A percentile compares a stretch with the other conserved stretches of the same genome.
Conservation (phyloP, 2,113 vertebrate species). For the Oceanites oceanicus region DNA sequence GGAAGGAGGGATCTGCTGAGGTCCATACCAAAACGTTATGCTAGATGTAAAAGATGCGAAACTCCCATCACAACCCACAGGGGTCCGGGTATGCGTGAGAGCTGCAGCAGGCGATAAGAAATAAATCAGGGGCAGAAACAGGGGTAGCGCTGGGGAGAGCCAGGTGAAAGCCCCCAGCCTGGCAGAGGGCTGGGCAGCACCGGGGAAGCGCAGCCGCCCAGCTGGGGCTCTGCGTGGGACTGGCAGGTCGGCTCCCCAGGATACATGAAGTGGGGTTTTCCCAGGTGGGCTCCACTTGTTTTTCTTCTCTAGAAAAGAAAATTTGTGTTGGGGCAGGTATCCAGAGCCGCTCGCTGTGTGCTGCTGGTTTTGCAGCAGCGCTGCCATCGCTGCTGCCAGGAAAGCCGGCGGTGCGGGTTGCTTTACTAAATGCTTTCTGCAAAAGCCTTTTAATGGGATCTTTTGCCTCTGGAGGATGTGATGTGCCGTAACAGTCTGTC, state of each 20-base stretch:
- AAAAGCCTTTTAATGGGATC: background rate
- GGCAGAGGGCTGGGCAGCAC: background rate
- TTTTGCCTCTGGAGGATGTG: constrained; percentile 23
- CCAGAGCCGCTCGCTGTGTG: fast-evolving
- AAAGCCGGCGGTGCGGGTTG: fast-evolving
- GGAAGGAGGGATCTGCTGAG: background rate
- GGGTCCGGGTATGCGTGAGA: background rate
- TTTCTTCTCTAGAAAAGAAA: background rate
- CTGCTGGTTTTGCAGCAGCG: background rate
- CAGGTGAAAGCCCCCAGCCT: background rate
- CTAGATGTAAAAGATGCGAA: background rate
- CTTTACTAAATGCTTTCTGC: background rate
- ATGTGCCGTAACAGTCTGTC: background rate
- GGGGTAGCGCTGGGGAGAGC: background rate
- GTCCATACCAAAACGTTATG: no score
- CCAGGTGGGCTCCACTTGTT: fast-evolving
- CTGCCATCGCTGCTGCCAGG: background rate
- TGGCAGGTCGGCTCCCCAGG: background rate
- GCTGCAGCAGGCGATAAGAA: background rate
- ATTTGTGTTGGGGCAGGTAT: fast-evolving
- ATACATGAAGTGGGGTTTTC: background rate
- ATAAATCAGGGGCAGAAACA: fast-evolving
- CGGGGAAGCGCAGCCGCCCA: fast-evolving
- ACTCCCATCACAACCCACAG: background rate
- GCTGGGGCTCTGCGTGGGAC: background rate